phyloP scores from a whole-genome alignment of 1,140 invertebrate genomes.

The Zophobas morio region DNA sequence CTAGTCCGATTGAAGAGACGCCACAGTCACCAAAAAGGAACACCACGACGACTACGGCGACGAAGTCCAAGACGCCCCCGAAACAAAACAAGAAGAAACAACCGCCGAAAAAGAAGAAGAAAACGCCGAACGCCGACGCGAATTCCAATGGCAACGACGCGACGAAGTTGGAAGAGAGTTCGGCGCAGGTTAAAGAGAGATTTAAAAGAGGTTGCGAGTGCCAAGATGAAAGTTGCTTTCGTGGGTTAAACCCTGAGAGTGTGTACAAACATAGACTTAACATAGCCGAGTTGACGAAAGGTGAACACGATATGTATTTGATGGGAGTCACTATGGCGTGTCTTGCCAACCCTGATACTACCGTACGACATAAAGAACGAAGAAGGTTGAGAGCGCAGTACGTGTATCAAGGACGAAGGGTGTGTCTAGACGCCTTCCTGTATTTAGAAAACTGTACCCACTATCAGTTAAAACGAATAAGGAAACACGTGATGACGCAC shows the following conservation, averaged over 20 bases:
- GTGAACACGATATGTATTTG: constrained; percentile 78
- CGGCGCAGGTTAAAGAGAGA: constrained; percentile 76
- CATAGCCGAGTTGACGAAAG: constrained; percentile 79
- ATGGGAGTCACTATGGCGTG: constrained; percentile 88
- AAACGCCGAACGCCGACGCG: constrained; percentile 57
- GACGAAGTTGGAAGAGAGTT: constrained; percentile 73
- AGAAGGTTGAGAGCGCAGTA: constrained; percentile 81
- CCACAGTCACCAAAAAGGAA: constrained; percentile 50
- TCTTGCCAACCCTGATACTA: constrained; percentile 81
- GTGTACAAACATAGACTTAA: constrained; percentile 84
- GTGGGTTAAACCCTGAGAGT: constrained; percentile 78
- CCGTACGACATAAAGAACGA: constrained; percentile 80
- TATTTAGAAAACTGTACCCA: constrained; percentile 87
- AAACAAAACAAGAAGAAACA: constrained; percentile 61
- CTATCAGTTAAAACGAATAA: constrained; percentile 83
- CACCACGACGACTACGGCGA: constrained; percentile 45
- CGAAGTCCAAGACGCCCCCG: constrained; percentile 58
- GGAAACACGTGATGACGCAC: constrained; percentile 84
- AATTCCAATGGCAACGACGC: constrained; percentile 65
- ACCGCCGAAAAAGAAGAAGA: constrained; percentile 69
- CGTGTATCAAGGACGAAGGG: constrained; percentile 81
- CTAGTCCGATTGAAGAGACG: constrained; percentile 51
- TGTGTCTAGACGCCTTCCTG: constrained; percentile 84
- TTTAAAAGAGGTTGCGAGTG: constrained; percentile 83
- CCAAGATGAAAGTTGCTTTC: constrained; percentile 82